These are phyloP conservation scores for Bellardia bayeri DNA, from an alignment of 2,888 invertebrate species.

Conservation along the genomic window DNA sequence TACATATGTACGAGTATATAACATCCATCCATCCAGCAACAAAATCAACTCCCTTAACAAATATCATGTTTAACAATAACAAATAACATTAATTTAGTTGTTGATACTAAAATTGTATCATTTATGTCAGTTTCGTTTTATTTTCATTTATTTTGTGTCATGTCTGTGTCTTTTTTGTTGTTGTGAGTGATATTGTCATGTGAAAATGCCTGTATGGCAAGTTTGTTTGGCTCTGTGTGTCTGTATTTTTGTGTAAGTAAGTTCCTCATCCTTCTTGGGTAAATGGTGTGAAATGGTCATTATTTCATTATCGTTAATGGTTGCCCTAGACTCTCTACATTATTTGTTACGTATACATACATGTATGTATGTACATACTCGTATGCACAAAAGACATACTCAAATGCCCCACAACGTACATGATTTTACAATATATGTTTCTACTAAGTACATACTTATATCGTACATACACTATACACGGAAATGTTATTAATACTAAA, in stretches of 20 bases:
- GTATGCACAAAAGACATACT: neutral
- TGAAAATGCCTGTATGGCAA: neutral
- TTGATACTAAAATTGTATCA: conserved; percentile 68
- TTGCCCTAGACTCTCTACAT: conserved; percentile 38
- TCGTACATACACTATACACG: conserved; percentile 36
- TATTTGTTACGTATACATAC: conserved; percentile 8
- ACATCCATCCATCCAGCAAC: neutral
- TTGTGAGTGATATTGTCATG: neutral
- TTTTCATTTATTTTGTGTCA: conserved; percentile 33
- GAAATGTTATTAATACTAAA: conserved; percentile 72
- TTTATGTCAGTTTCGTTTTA: conserved; percentile 66
- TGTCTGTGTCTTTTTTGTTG: neutral
- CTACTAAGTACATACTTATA: too few species aligned
- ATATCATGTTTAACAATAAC: conserved; percentile 68
- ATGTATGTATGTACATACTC: neutral
- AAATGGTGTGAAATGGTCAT: conserved; percentile 73
- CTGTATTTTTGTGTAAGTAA: neutral
- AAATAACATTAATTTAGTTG: conserved; percentile 72
- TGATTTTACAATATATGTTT: conserved; percentile 5
- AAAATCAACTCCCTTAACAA: conserved; percentile 68
- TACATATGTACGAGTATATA: neutral
- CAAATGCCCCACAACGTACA: conserved; percentile 15
- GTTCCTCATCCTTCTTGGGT: conserved; percentile 36
- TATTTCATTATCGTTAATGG: conserved; percentile 73
- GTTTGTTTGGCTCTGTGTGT: neutral